Conservation (phyloP, 2,797 vertebrate genomes). For the Rhodeus uyekii region DNA sequence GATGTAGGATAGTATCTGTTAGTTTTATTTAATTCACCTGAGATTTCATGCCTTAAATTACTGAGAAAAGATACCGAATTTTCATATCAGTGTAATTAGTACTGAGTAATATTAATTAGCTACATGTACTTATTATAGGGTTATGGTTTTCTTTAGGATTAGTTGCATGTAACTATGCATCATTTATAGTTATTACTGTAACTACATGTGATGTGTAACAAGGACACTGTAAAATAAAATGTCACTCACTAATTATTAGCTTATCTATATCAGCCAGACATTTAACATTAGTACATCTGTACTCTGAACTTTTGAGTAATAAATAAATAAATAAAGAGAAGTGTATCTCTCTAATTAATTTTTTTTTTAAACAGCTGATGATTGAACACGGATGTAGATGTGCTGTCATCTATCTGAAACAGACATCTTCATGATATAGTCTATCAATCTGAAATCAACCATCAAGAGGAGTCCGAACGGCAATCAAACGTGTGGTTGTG, state of each 20-base stretch:
- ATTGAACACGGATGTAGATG: neutral
- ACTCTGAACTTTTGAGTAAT: neutral
- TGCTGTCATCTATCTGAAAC: neutral
- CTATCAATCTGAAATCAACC: constrained; percentile 56
- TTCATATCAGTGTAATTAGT: neutral
- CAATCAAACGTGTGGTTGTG: constrained; percentile 73
- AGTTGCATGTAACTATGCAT: neutral
- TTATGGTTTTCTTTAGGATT: neutral
- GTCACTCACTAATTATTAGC: neutral
- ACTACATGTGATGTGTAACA: neutral
- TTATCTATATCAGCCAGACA: neutral
- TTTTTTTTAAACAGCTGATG: too few species aligned
- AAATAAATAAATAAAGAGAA: neutral
- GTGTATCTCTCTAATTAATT: neutral
- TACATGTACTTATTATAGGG: neutral
- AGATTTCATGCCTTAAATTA: neutral
- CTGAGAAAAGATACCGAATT: too few species aligned
- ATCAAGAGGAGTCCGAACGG: constrained; percentile 68
- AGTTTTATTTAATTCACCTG: neutral
- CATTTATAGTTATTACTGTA: neutral
- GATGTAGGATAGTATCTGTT: neutral
- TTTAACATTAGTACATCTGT: neutral
- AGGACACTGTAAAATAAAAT: neutral
- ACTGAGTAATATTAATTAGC: neutral
- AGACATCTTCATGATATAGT: constrained; percentile 34